These are phyloP conservation scores for Calliphora vicina DNA, from an alignment of 1,140 invertebrate species.

Conservation along the genomic window DNA sequence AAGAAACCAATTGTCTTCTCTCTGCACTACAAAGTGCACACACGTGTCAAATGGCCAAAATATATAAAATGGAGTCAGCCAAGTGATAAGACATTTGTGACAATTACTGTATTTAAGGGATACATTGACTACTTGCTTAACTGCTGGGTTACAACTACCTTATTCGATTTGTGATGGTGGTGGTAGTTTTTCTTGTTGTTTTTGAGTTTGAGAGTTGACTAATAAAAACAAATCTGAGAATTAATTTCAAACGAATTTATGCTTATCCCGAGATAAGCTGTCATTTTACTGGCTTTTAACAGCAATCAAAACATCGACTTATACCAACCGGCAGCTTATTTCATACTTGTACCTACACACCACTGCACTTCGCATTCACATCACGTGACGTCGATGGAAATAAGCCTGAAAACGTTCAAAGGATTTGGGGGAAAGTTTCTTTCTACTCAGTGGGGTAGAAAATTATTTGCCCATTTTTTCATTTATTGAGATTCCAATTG, in stretches of 20 bases:
- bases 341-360: background rate
- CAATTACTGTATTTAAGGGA: too few relatives aligned
- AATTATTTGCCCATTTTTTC: slow-evolving; percentile 15
- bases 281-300: slow-evolving; percentile 40
- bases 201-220: background rate
- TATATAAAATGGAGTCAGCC: too few relatives aligned
- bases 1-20: too few relatives aligned
- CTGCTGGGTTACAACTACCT: too few relatives aligned
- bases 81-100: too few relatives aligned
- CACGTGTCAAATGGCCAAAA: too few relatives aligned
- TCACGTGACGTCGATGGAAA: background rate
- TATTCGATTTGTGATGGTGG: background rate
- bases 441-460: slow-evolving; percentile 2
- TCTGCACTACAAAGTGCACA: too few relatives aligned
- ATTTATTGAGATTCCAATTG: background rate
- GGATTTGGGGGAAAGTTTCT: background rate
- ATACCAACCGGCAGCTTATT: background rate
- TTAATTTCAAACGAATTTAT: slow-evolving; percentile 63
- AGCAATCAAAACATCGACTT: slow-evolving; percentile 25
- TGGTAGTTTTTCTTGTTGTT: background rate
- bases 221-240: slow-evolving; percentile 51
- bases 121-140: too few relatives aligned
- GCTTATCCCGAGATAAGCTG: slow-evolving; percentile 60
- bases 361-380: slow-evolving; percentile 12
- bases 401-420: background rate